These are phyloP conservation scores for Rhinichthys osculus DNA, from an alignment of 2,797 vertebrate genomes.

Conservation along the genomic window DNA sequence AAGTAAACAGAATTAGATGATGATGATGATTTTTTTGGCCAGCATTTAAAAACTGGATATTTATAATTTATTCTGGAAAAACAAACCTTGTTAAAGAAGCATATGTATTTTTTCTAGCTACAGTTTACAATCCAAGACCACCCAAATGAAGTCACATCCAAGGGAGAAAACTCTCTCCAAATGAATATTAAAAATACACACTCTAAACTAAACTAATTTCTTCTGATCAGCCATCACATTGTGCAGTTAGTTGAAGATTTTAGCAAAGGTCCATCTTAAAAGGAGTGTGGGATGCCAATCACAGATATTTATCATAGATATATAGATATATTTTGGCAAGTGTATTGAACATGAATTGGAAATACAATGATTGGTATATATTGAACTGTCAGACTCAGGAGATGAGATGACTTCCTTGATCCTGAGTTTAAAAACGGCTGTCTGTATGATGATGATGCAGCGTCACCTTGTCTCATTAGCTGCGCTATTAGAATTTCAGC, in stretches of 20 bases:
- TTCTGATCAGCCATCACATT: background rate
- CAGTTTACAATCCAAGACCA: constrained; percentile 38
- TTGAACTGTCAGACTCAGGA: constrained; percentile 56
- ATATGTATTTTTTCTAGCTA: constrained; percentile 19
- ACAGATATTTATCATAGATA: background rate
- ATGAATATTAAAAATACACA: background rate
- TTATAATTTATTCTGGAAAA: constrained; percentile 55
- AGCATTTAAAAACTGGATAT: background rate
- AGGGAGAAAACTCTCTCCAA: background rate
- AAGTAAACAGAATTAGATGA: constrained; percentile 46
- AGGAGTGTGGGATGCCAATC: background rate
- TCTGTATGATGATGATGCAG: constrained; percentile 37
- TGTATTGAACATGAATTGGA: background rate
- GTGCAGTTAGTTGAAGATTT: background rate
- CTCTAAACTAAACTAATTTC: background rate
- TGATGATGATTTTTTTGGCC: background rate
- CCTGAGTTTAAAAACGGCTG: constrained; percentile 39
- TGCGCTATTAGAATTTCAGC: constrained; percentile 61
- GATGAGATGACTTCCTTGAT: constrained; percentile 15
- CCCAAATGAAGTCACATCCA: constrained; percentile 37
- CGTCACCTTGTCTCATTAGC: constrained; percentile 33
- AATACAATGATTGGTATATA: constrained; percentile 59
- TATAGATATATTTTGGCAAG: background rate
- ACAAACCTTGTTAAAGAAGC: constrained; percentile 41
- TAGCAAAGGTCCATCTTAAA: background rate